Conservation (phyloP, 2,888 invertebrate species). For the Agonum fuliginosum region DNA sequence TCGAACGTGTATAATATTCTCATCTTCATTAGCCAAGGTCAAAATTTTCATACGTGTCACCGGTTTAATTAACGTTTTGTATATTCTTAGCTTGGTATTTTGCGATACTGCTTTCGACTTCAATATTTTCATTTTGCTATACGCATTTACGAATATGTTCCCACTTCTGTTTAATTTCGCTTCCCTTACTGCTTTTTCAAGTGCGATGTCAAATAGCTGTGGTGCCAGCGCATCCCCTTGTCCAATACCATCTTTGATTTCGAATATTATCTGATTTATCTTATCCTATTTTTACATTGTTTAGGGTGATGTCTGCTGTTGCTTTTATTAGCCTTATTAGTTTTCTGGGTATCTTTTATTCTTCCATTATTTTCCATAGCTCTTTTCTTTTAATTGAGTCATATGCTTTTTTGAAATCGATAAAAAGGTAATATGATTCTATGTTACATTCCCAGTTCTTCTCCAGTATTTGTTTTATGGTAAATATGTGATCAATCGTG, state of each 20-base stretch:
- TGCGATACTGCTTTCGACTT: slow-evolving; percentile 39
- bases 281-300: slow-evolving; percentile 22
- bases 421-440: slow-evolving; percentile 5
- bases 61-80: slow-evolving; percentile 31
- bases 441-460: slow-evolving; percentile 32
- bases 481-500: slow-evolving; percentile 29
- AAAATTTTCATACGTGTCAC: slow-evolving; percentile 7
- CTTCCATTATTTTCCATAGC: slow-evolving; percentile 21
- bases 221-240: slow-evolving; percentile 36
- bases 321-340: slow-evolving; percentile 8
- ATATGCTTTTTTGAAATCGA: slow-evolving; percentile 35
- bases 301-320: slow-evolving; percentile 4
- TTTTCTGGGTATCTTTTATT: slow-evolving; percentile 10
- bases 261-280: slow-evolving; percentile 23
- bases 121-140: slow-evolving; percentile 24
- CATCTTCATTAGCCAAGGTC: too few species aligned
- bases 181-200: slow-evolving; percentile 40
- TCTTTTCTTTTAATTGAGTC: slow-evolving; percentile 18
- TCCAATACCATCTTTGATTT: slow-evolving; percentile 21
- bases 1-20: slow-evolving; percentile 46
- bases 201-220: slow-evolving; percentile 3
- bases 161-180: slow-evolving; percentile 13
- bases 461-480: slow-evolving; percentile 33
- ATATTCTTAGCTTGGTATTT: slow-evolving; percentile 12
- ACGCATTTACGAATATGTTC: neutral